Evolutionary conservation across 1,140 invertebrate species (phyloP), one percentile per base, ranked within the genome.

Genomic region (Cheumatopsyche charites): DNA sequence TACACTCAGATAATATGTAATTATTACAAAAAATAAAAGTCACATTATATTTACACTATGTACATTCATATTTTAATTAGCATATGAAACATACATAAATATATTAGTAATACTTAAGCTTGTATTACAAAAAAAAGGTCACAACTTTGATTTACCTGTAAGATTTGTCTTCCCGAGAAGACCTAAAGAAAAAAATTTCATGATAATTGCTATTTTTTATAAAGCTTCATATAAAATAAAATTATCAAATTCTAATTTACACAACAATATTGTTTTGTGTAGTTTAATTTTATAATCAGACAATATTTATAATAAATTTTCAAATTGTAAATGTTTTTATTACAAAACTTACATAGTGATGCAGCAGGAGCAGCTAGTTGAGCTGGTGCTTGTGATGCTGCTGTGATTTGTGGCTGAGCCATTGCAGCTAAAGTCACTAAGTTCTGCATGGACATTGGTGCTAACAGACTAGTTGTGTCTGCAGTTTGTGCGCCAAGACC

Each of bases 401-500:
- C 84, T 26, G 86, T 83, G 5, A 88, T 86, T n/a, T 90, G 85
- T 0, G 88, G 89, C 80, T 87, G 90, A 77, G 93, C 90, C 87
- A 94, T 94, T 11, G 94, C 93, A 36, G 94, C 94, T 75, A 96
- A 84, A 25, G 94, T 93, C 67, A 94, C 93, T 77, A 97, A 82
- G 82, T 95, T 96, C 84, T 96, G 94, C 82, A 95, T 90, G 74
- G 91, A 93, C 85, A 95, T 93, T 21, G 92, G 92, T 75, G 89
- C 89, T 78, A 93, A 81, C 21, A 90, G 77, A 69, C 82, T 83
- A 68, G 84, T 80, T 77, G 87, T 78, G 78, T 87, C 82, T 73
- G 87, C 83, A 78, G 87, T 81, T 82, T 86, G 67, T 77, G 80
- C 61, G 76, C 82, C 73, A 73, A 85, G 67, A 74, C 82, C 82